Evolutionary conservation across 2,797 vertebrate species (phyloP), one percentile per base, ranked within the genome.

Genomic region (Anguilla anguilla): DNA sequence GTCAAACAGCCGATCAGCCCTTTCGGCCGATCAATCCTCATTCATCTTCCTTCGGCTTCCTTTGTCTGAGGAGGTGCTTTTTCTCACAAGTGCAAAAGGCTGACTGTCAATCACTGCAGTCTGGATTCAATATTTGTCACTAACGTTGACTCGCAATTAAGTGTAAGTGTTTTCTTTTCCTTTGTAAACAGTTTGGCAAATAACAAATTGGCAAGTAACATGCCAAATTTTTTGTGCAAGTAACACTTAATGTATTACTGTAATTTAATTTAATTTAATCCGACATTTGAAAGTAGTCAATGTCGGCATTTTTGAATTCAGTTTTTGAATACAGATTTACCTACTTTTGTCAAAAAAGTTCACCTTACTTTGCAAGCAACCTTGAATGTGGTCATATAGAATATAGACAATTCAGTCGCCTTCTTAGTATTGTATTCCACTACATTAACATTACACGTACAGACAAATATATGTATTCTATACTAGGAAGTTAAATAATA

Each of bases 1-100:
- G 15, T 82, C 46, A 55, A 64, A 59, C 59, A 59, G 67, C 72
- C 83, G 81, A 77, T 87, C 28, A 83, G 55, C 87, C 77, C 55
- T 85, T 67, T 53, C 86, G 43, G n/a, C 57, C 22, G 28, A 57
- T 84, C 35, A 22, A 84, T 84, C 55, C 79, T 82, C 19, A 82
- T 82, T 49, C 49, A 82, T 82, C 25, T n/a, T 49, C 79, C 46
- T n/a, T n/a, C 6, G 46, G 35, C 35, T 43, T 46, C 43, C 35
- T 35, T 81, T 43, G 77, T 81, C 22, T 22, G 19, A 46, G 4
- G 39, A 9, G 74, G 15, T 19, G 39, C 35, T 17, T 43, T 46
- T 79, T 74, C 69, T 43, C 35, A 35, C 39, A 17, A 28, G 35
- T 25, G 19, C 15, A 81, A 19, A 81, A 17, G 43, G 43, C 31